phyloP scores from a whole-genome alignment of 2,113 vertebrate species.

The Machaerirhynchus nigripectus region DNA sequence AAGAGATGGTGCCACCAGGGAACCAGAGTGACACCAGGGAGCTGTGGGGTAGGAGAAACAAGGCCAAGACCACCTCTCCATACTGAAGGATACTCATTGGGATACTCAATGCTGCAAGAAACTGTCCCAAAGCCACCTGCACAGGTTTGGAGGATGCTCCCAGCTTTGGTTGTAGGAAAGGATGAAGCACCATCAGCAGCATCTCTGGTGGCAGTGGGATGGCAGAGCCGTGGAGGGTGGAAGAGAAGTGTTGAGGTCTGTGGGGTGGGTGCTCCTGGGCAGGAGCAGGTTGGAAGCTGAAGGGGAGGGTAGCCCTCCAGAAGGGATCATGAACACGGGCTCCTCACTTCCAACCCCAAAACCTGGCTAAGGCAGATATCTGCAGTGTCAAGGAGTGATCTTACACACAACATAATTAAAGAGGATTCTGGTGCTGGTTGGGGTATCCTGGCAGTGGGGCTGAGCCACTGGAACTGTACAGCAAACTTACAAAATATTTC shows the following conservation, averaged over 20 bases:
- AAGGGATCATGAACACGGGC: neutral
- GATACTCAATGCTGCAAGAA: neutral
- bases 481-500: neutral
- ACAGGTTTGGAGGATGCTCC: neutral
- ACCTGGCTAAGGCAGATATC: neutral
- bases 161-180: neutral
- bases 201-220: neutral
- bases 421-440: neutral
- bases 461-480: neutral
- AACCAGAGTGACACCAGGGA: neutral
- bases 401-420: neutral
- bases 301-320: neutral
- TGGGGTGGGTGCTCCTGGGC: neutral
- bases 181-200: neutral
- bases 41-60: neutral
- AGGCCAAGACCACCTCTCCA: neutral
- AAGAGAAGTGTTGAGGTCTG: neutral
- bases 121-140: neutral
- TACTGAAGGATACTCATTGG: neutral
- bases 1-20: neutral
- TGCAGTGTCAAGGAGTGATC: rapidly evolving
- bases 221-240: neutral
- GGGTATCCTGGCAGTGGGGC: neutral
- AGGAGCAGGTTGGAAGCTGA: neutral
- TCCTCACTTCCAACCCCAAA: neutral